A percentile compares a stretch with the other conserved stretches of the same genome.
Conservation (phyloP, 2,113 vertebrate species). For the Laterallus jamaicensis region DNA sequence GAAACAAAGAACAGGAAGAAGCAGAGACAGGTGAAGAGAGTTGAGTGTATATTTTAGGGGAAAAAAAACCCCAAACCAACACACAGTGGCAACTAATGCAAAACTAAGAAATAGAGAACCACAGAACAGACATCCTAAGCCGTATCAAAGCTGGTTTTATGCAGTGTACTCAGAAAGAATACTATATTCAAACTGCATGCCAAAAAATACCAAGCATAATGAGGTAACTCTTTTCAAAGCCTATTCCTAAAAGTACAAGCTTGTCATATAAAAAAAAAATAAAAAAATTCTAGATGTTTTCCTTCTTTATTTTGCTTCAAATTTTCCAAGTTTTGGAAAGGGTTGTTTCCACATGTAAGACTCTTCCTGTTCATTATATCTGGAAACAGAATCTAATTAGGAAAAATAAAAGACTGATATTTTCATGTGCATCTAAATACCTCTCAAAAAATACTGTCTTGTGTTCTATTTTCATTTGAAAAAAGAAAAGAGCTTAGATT, state of each 20-base stretch:
- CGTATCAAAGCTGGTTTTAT: not conserved
- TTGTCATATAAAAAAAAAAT: not conserved
- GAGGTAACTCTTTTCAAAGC: not conserved
- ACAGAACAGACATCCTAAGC: not conserved
- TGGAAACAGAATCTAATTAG: not conserved
- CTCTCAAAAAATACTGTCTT: not conserved
- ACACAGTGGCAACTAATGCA: not conserved
- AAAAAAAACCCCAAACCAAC: not conserved
- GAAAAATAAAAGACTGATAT: not conserved
- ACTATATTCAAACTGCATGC: not conserved
- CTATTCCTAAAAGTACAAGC: not conserved
- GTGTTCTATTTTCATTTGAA: constrained; percentile 34
- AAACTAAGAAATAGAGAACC: not conserved
- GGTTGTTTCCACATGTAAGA: not conserved
- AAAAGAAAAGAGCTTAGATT: constrained; percentile 23
- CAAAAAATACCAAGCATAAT: constrained; percentile 7
- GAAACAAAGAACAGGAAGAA: constrained; percentile 44
- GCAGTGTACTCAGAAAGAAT: not conserved
- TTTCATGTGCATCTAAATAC: not conserved
- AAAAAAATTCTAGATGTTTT: not conserved
- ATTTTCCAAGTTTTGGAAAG: not conserved
- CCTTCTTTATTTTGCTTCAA: not conserved
- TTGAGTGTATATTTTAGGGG: not conserved
- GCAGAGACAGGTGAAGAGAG: not conserved
- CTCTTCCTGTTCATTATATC: not conserved